Base-by-base conservation (phyloP, 2,113 vertebrate species). In the Falco punctatus region DNA sequence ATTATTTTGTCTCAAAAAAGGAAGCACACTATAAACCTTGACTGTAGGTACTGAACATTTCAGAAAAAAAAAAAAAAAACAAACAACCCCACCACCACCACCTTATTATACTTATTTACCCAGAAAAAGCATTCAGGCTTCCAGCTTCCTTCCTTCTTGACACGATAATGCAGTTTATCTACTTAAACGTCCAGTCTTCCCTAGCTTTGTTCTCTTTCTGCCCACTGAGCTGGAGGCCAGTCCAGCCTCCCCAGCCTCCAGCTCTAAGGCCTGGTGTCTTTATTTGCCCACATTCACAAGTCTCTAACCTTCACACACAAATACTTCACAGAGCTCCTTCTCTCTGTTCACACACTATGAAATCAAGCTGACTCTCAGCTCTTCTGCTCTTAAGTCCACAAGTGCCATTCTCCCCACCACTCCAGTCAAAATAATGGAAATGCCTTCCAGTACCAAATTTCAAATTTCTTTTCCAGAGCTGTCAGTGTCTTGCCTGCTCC, bases 221-320 rank as follows among this genome's bases (percentile, higher is more conserved):
- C 13, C 70, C 5, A 58, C 14, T 0, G 7, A 86, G 35, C 22
- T 61, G 23, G 21, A 48, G 21, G 26, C 17, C 17, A 80, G 21
- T 15, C 26, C 35, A 94, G 38, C 5, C 5, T 48, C 7, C 9
- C 12, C 33, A 92, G 16, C 11, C 66, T 51, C 11, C 28, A 88
- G 33, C 11, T 80, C 28, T 26, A 66, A 84, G 38, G 16, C 4
- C 35, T 54, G 28, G 1, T 33, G 4, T 28, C 11, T 59, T n/a
- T 21, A 38, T 61, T 72, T 73, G 22, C 2, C 44, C 30, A 5
- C 1, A 2, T 38, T 71, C 49, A 28, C 12, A 73, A 5, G 0
- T 54, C 21, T 62, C 27, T 67, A 55, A 40, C 46, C 24, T 22
- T 95, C 49, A 86, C 18, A 35, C 12, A 85, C 21, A 86, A 79